These are phyloP conservation scores for Ailurus styani DNA, from an alignment of 2,113 vertebrate genomes.

Conservation along the genomic window DNA sequence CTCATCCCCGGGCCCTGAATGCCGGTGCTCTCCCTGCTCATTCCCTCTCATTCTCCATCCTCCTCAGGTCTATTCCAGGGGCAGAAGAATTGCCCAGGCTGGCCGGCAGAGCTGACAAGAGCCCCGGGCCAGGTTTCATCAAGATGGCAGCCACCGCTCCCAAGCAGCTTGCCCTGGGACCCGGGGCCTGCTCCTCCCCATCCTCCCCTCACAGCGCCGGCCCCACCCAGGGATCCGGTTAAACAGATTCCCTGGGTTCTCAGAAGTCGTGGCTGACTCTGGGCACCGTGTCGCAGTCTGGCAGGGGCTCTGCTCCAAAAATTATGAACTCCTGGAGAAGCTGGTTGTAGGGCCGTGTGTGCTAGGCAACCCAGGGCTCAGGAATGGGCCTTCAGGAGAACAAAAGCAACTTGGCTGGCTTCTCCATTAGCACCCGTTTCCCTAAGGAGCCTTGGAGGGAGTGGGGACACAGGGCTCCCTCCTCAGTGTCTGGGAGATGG, in stretches of 20 bases:
- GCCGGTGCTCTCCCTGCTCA: accelerated
- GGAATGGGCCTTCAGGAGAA: constrained; percentile 41
- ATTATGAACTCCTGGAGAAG: background rate
- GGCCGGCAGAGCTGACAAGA: background rate
- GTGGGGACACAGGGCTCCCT: constrained; percentile 43
- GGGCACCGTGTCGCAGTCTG: background rate
- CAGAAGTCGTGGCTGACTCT: background rate
- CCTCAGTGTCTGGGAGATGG: constrained; percentile 74
- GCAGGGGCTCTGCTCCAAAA: background rate
- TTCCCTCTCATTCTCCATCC: background rate
- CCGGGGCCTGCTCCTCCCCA: background rate
- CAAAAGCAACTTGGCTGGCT: constrained; percentile 56
- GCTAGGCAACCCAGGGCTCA: constrained; percentile 4
- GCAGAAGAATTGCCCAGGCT: background rate
- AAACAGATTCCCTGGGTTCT: background rate
- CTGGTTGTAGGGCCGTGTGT: background rate
- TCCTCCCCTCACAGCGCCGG: background rate
- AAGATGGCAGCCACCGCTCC: background rate
- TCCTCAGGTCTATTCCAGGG: background rate
- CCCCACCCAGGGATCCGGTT: background rate
- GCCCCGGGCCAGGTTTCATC: background rate
- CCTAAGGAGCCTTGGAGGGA: constrained; percentile 55
- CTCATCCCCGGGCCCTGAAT: background rate
- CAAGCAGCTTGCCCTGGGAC: background rate
- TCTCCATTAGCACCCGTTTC: constrained; percentile 51